Evolutionary conservation across 2,797 vertebrate species (phyloP).

Genomic region (Artibeus lituratus): DNA sequence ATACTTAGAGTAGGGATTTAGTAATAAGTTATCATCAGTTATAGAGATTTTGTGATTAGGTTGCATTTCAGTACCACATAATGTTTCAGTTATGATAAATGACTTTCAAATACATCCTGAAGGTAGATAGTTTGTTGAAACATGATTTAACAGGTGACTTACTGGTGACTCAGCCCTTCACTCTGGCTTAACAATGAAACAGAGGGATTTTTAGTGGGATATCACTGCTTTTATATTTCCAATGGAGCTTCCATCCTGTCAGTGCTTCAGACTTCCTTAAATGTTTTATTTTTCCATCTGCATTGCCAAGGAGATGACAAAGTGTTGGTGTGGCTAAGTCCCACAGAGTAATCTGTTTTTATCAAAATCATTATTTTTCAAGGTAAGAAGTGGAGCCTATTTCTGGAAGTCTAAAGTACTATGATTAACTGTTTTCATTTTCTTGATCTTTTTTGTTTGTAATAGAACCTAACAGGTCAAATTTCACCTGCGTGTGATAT

Average conservation of each 20-base stretch:
- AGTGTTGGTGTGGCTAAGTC: neutral
- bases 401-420: neutral
- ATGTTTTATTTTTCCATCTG: neutral
- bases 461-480: neutral
- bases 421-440: neutral
- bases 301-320: neutral
- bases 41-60: neutral
- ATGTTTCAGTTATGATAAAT: constrained; percentile 27
- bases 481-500: neutral
- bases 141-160: neutral
- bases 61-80: neutral
- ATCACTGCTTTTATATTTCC: neutral
- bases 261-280: neutral
- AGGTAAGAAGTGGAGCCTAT: neutral
- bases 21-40: neutral
- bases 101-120: neutral
- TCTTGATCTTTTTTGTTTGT: neutral
- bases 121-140: constrained; percentile 19
- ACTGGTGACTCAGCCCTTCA: constrained; percentile 1
- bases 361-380: neutral
- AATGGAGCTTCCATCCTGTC: neutral
- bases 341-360: neutral
- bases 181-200: neutral
- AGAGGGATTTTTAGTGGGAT: neutral
- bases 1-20: neutral